A percentile compares a stretch with the other conserved stretches of the same genome.
phyloP scores from a whole-genome alignment of 2,797 vertebrate genomes.

The Molossus molossus region DNA sequence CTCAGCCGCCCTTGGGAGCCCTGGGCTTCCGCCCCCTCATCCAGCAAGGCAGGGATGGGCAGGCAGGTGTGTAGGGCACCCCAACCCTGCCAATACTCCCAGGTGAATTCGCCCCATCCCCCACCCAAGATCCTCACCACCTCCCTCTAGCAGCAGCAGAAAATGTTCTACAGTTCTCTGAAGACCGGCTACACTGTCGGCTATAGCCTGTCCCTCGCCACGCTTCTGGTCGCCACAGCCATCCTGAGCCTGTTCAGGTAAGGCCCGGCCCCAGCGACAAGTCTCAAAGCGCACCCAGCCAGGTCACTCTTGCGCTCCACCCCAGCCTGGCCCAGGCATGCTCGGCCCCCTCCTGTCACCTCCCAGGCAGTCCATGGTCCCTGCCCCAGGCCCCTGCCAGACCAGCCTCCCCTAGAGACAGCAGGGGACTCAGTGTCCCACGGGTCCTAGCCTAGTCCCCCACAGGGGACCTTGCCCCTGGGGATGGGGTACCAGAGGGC shows the following conservation, averaged over 20 bases:
- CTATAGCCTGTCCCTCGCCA: slow-evolving; percentile 95
- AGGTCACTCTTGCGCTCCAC: not conserved
- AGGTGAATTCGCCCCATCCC: not conserved
- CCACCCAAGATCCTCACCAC: not conserved
- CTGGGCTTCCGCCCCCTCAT: not conserved
- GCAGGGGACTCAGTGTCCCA: no score
- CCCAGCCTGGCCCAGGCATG: not conserved
- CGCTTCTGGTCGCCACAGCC: slow-evolving; percentile 94
- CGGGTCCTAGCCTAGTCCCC: not conserved
- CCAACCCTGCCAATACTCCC: not conserved
- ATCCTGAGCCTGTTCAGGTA: slow-evolving; percentile 92
- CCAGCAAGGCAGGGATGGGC: not conserved
- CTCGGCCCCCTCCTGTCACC: rapidly evolving
- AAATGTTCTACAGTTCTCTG: slow-evolving; percentile 93
- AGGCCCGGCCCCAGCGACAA: slow-evolving; percentile 38
- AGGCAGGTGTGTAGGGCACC: not conserved
- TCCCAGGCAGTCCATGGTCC: not conserved
- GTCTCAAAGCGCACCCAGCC: not conserved
- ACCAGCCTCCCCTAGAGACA: not conserved
- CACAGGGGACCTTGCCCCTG: not conserved
- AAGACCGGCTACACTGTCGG: slow-evolving; percentile 97
- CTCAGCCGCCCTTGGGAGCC: not conserved
- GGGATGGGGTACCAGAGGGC: not conserved
- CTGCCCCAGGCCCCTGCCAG: not conserved
- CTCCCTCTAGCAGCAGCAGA: slow-evolving; percentile 86